Conservation (phyloP, 2,888 invertebrate genomes). For the Tortricodes alternella region DNA sequence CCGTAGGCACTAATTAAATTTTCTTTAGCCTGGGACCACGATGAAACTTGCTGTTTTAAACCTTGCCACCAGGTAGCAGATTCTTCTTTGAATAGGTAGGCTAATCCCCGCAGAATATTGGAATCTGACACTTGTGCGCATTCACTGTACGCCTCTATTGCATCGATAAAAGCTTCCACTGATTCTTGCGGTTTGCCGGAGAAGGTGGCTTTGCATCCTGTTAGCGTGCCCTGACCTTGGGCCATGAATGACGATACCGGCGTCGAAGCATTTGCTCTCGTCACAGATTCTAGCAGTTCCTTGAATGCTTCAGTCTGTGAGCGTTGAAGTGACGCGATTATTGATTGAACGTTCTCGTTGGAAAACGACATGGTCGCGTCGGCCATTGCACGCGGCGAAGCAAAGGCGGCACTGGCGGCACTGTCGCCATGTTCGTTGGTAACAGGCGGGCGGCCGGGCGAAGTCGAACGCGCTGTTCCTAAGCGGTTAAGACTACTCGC, state of each 20-base stretch:
- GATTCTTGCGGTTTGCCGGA: background rate
- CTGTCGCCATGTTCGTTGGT: background rate
- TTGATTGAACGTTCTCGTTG: background rate
- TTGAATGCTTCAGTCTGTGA: slow-evolving; percentile 4
- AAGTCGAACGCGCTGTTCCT: no score
- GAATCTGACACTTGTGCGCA: background rate
- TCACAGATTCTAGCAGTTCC: background rate
- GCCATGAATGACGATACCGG: background rate
- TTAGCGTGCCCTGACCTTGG: background rate
- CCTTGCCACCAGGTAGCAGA: background rate
- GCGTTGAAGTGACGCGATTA: background rate
- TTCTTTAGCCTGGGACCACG: background rate
- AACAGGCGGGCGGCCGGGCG: background rate
- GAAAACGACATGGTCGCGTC: background rate
- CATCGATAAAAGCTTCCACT: background rate
- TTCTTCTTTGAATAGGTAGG: background rate
- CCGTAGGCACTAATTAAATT: slow-evolving; percentile 2
- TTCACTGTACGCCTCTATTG: background rate
- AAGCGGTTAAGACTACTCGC: no score
- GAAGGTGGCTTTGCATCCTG: background rate
- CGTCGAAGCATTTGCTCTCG: background rate
- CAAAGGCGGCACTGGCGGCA: background rate
- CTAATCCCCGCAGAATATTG: background rate
- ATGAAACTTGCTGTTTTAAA: background rate
- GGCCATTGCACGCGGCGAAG: background rate